phyloP scores from a whole-genome alignment of 2,888 invertebrate genomes.

The Phortica okadai region DNA sequence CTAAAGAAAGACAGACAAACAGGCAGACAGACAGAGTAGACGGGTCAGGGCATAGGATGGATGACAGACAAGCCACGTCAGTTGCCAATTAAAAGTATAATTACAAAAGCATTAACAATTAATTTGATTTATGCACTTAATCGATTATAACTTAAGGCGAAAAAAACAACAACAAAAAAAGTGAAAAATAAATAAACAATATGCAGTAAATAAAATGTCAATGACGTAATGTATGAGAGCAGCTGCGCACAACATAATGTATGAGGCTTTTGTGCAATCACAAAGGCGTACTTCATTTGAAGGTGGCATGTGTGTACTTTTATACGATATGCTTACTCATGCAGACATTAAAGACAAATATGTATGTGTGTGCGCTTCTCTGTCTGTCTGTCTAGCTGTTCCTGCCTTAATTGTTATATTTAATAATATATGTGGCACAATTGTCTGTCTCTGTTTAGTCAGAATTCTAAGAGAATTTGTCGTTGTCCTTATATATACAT shows the following conservation, averaged over 20 bases:
- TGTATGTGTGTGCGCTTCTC: background rate
- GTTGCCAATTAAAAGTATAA: background rate
- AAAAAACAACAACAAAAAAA: background rate
- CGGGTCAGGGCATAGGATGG: background rate
- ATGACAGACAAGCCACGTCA: background rate
- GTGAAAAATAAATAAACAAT: too few relatives aligned
- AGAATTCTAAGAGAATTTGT: too few relatives aligned
- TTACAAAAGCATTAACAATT: background rate
- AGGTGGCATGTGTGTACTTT: background rate
- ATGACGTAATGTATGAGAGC: constrained; percentile 17
- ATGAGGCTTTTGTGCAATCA: background rate
- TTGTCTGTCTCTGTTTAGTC: too few relatives aligned
- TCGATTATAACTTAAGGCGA: background rate
- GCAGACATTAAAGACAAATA: too few relatives aligned
- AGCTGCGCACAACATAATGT: background rate
- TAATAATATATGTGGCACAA: too few relatives aligned
- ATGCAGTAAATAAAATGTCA: background rate
- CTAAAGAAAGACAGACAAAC: too few relatives aligned
- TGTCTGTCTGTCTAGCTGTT: background rate
- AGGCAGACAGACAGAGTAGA: too few relatives aligned
- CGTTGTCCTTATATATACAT: too few relatives aligned
- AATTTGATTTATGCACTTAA: constrained; percentile 13
- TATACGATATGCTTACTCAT: background rate
- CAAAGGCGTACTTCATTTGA: background rate
- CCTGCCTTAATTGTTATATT: too few relatives aligned